A percentile compares a stretch with the other conserved stretches of the same genome.
Conservation (phyloP, 2,113 vertebrate genomes). For the Datnioides undecimradiatus region DNA sequence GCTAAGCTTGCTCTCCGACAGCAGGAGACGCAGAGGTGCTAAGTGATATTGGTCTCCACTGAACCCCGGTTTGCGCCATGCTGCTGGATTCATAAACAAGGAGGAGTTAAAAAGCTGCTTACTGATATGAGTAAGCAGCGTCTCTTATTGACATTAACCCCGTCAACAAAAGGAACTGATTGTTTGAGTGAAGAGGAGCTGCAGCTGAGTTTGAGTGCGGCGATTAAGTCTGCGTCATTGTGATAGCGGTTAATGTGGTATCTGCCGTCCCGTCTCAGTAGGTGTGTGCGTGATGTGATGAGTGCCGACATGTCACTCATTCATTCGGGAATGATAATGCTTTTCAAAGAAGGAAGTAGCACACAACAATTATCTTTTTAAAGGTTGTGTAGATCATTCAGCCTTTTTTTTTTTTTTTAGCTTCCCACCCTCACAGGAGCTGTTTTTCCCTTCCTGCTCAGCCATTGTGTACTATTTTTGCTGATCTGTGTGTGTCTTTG, state of each 20-base stretch:
- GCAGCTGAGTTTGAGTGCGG: conserved; percentile 18
- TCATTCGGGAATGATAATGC: not conserved
- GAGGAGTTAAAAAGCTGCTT: conserved; percentile 5
- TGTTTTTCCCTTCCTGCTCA: not conserved
- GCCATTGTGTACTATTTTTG: not conserved
- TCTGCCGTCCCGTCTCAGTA: not conserved
- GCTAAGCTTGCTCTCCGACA: conserved; percentile 44
- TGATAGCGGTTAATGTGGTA: not conserved
- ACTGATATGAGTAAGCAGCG: conserved; percentile 5
- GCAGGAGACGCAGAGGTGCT: conserved; percentile 1
- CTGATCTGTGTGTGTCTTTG: not conserved
- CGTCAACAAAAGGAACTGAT: conserved; percentile 5
- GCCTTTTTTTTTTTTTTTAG: not conserved
- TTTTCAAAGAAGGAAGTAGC: not conserved
- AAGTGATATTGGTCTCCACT: conserved; percentile 26
- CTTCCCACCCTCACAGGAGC: not conserved
- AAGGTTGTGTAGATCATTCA: not conserved
- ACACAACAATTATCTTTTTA: not conserved
- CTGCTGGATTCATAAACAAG: conserved; percentile 15
- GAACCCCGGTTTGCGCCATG: conserved; percentile 1
- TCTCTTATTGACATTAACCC: conserved; percentile 13
- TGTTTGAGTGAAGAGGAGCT: conserved; percentile 2
- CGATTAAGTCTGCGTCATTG: not conserved
- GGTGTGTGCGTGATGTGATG: conserved; percentile 1
- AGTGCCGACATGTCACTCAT: not conserved